Percentiles rank a stretch among this genome's conserved stretches.
Conservation (phyloP, 2,113 vertebrate species). For the Epinephelus fuscoguttatus region DNA sequence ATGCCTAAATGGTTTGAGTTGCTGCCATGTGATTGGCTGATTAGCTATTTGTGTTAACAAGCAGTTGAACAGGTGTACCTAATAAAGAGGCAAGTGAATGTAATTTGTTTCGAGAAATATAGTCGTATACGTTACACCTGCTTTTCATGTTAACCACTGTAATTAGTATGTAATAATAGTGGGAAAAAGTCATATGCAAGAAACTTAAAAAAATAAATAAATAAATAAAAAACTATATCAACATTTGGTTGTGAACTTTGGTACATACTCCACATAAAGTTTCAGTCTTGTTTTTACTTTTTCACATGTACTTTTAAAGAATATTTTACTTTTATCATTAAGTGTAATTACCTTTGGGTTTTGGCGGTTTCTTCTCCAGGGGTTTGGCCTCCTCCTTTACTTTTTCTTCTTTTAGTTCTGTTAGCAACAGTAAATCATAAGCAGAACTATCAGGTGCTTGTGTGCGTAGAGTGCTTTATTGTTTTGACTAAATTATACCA, state of each 20-base stretch:
- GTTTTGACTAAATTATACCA: background rate
- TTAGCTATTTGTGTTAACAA: no score
- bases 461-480: background rate
- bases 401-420: conserved; percentile 61
- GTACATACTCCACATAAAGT: background rate
- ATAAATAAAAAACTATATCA: no score
- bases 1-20: no score
- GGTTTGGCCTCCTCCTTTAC: conserved; percentile 1
- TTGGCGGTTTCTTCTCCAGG: conserved; percentile 26
- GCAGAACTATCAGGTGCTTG: background rate
- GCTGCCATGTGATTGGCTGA: no score
- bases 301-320: background rate
- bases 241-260: background rate
- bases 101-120: background rate
- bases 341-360: conserved; percentile 53
- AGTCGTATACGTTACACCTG: background rate
- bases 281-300: background rate
- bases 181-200: no score
- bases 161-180: no score
- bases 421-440: conserved; percentile 31
- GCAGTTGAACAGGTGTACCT: no score
- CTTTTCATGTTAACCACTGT: background rate
- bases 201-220: no score
- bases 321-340: background rate
- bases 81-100: no score